A percentile compares a stretch with the other conserved stretches of the same genome.
Evolutionary conservation across 2,113 vertebrate genomes (phyloP).

Genomic region (zebrafish (Danio rerio)): DNA sequence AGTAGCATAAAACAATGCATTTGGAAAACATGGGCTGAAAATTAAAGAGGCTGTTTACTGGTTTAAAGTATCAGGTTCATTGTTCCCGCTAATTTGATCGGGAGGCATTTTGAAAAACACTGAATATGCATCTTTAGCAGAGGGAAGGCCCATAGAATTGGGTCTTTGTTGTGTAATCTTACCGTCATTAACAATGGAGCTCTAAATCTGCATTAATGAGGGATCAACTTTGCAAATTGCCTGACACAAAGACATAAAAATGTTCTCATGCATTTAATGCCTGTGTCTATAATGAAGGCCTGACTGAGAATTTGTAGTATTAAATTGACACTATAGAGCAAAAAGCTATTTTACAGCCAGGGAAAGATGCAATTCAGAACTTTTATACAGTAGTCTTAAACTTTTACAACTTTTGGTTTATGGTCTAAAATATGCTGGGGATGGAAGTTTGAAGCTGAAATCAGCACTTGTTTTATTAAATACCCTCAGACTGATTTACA

Average conservation of each 20-base stretch:
- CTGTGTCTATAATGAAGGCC: background rate
- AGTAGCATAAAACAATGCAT: slow-evolving; percentile 28
- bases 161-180: slow-evolving; percentile 10
- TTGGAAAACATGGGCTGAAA: slow-evolving; percentile 42
- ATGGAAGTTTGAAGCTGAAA: background rate
- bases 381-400: background rate
- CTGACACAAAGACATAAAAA: background rate
- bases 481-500: background rate
- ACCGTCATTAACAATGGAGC: background rate
- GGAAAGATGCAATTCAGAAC: background rate
- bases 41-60: slow-evolving; percentile 37
- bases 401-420: background rate
- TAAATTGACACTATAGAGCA: background rate
- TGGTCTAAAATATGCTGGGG: background rate
- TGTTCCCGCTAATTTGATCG: slow-evolving; percentile 30
- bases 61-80: slow-evolving; percentile 38
- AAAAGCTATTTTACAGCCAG: background rate
- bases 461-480: slow-evolving; percentile 12
- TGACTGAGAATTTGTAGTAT: background rate
- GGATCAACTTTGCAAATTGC: slow-evolving; percentile 1
- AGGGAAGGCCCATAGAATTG: background rate
- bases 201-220: background rate
- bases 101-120: slow-evolving; percentile 20
- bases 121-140: slow-evolving; percentile 32
- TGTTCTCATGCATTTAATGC: background rate